These are phyloP conservation scores for Allolobophora icterica DNA, from an alignment of 2,888 invertebrate species.

Conservation along the genomic window DNA sequence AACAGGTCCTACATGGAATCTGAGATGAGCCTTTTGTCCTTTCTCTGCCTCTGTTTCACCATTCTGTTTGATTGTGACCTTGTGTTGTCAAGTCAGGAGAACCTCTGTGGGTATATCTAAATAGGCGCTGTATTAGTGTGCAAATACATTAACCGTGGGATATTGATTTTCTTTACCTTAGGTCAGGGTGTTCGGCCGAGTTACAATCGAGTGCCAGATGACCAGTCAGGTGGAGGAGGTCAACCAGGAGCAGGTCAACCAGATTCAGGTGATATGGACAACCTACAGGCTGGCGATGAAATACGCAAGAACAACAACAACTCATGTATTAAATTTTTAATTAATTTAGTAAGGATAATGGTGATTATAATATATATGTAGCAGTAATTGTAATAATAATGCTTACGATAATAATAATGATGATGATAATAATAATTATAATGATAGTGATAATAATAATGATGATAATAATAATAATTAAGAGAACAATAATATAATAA, in stretches of 20 bases:
- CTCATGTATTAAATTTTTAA: not conserved
- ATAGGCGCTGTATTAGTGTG: not conserved
- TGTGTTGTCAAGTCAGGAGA: not conserved
- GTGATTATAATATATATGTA: not conserved
- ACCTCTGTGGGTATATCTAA: not conserved
- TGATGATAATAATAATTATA: not conserved
- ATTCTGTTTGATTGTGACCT: not conserved
- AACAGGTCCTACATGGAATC: not conserved
- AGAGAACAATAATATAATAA: not conserved
- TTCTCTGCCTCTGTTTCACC: not conserved
- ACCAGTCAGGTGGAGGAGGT: slow-evolving; percentile 6
- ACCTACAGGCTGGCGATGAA: slow-evolving; percentile 13
- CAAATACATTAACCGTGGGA: not conserved
- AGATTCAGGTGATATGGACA: slow-evolving; percentile 15
- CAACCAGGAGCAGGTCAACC: slow-evolving; percentile 21
- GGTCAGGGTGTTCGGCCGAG: slow-evolving; percentile 19
- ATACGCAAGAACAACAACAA: slow-evolving; percentile 22
- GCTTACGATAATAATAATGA: not conserved
- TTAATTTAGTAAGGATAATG: not conserved
- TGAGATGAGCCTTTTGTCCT: not conserved
- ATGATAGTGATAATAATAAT: not conserved
- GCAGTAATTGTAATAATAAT: not conserved
- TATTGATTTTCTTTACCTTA: not conserved
- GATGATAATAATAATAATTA: not conserved
- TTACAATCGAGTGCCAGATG: slow-evolving; percentile 18